Base-by-base conservation (phyloP, 2,797 vertebrate species). In the Carcharodon carcharias region DNA sequence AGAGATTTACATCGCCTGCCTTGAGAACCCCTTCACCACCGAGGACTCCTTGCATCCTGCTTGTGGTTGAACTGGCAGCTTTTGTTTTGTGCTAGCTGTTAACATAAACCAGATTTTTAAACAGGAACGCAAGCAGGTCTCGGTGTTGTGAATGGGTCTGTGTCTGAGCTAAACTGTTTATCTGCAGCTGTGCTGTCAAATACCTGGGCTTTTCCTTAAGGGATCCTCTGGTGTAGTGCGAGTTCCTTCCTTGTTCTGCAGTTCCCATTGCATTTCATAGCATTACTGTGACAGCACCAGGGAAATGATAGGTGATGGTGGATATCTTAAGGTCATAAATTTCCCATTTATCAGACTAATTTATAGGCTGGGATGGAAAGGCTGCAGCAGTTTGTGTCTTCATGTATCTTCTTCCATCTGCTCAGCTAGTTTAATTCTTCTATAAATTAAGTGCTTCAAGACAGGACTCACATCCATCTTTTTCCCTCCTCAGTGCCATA, bases 241-340 rank as follows among this genome's bases (percentile, higher is more conserved):
- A 96, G 35, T 85, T 91, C 95, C 23, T 0, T 71, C 89, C 69
- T 82, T 0, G 2, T 11, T 0, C 35, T 35, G 21, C 54, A 69
- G 71, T 54, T 96, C 96, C 96, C 97, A 97, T 97, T 97, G 97
- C 97, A 97, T 97, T 96, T 97, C 97, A 97, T 97, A 98, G 98
- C 98, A 97, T 98, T 98, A 98, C 97, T 96, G 97, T 97, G 98
- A 98, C 98, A 97, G 97, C 97, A 97, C 96, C 97, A 96, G 97
- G 97, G 97, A 97, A 97, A 98, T 98, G 98, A 98, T 98, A 97
- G 98, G 97, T 97, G 97, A 97, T 97, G 97, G 96, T 97, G 98
- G 97, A 97, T 97, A 97, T 97, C 97, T 97, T 97, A 97, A 97
- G 97, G 98, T 97, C 98, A 97, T 98, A 98, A 98, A 98, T 98